Base-by-base conservation (phyloP, 2,888 invertebrate species). In the Ectropis crepuscularia region DNA sequence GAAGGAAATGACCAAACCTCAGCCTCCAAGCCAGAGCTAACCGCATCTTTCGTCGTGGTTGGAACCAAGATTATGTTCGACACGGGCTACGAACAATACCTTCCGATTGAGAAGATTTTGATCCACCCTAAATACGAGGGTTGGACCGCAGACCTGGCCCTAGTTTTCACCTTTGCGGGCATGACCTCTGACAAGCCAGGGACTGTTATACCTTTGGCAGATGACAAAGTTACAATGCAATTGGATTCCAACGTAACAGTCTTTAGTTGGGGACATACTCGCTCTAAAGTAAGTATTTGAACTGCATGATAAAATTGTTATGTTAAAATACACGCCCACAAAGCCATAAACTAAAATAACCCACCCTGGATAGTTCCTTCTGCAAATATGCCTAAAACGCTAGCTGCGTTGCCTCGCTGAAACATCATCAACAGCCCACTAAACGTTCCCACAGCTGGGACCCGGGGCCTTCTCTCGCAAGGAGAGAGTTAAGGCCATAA, bases 121-220 rank as follows among this genome's bases (percentile, higher is more conserved):
- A 79, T 73, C 0, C 88, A 89, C 61, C 88, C 88, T 0, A 73
- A 77, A 4, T 85, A 72, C 53, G 75, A 53, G 9, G 76, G 74
- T 0, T 87, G 85, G 86, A 82, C 80, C 0, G 85, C 86, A 2
- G 84, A 89, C 50, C 60, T 89, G 2, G 80, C 82, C 5, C 45
- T 89, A 10, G 85, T 88, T 0, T 84, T 72, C 42, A 89, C 89
- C 0, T 89, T 86, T 39, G 80, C 84, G 0, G 81, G 78, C 0
- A 87, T 89, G 87, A 81, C 79, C 38, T 79, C 81, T 5, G 86
- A 86, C 38, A 88, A 86, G 57, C 80, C 85, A 0, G 88, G 86
- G 0, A 72, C 73, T 5, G 54, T 82, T 10, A 71, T 88, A 47
- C 80, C 81, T 0, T 49, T 89, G 6, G 76, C 80, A 6, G 79